Base-by-base conservation (phyloP, 2,888 invertebrate genomes). In the Epirrhoe tristata region DNA sequence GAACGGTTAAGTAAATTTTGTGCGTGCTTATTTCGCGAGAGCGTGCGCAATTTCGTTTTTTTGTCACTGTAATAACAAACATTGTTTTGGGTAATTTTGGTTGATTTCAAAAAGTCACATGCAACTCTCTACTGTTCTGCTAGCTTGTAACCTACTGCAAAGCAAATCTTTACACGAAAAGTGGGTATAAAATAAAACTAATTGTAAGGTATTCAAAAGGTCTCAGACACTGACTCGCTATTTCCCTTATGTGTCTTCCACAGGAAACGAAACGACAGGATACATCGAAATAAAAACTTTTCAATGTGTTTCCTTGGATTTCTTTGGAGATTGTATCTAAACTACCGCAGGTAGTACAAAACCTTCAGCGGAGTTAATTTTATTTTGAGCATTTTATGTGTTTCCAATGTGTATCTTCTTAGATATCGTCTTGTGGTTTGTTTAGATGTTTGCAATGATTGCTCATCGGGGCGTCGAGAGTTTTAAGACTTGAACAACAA, bases 1-100 rank as follows among this genome's bases (percentile, higher is more conserved):
- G 68, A 64, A 68, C 68, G 64, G 68, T 68, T 68, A 68, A 64
- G 61, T 68, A 61, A 73, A 72, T 68, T 68, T 68, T 64, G 67
- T 58, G 64, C 61, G 68, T 58, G 51, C 63, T 64, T 55, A 65
- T 61, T 64, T 61, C 48, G 39, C 39, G 43, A 55, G 51, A 66
- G 46, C 48, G 51, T 48, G 55, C 39, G 52, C 63, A 67, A 52
- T 67, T 67, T 67, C 6, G 43, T 57, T 68, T 64, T 62, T 59
- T 64, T 61, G 70, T 67, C 69, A 70, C 59, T 64, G 34, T 58
- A 66, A 58, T 63, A 66, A 68, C 58, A 54, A 7, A 36, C 61
- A 52, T 58, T 7, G 36, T 14, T 58, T 16, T 17, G 50, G 51
- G 59, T 63, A 32, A 31, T 51, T 55, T 62, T 6, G 43, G 31